Percentiles rank a stretch among this genome's conserved stretches.
phyloP scores from a whole-genome alignment of 2,797 vertebrate species.

The Leucoraja ocellata region DNA sequence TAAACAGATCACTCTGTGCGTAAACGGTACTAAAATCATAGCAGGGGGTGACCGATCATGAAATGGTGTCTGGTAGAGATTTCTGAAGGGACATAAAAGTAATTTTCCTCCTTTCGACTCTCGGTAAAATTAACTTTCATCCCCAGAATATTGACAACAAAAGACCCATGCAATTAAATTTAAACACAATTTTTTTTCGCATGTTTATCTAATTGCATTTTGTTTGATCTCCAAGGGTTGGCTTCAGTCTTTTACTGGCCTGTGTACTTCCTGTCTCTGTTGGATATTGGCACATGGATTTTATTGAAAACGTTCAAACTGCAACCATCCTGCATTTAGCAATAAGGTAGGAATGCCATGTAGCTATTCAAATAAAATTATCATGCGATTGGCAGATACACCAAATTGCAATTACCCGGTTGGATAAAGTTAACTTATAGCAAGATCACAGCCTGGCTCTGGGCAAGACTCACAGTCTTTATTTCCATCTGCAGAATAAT shows the following conservation, averaged over 20 bases:
- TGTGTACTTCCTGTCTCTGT: slow-evolving; percentile 3
- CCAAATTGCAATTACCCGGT: not conserved
- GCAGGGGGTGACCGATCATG: no score
- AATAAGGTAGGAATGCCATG: not conserved
- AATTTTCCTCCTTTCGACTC: no score
- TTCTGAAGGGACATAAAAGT: no score
- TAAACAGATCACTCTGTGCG: no score
- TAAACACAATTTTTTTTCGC: not conserved
- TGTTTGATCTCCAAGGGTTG: not conserved
- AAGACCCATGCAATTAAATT: no score
- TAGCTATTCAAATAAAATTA: not conserved
- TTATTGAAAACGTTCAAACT: not conserved
- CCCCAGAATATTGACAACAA: no score
- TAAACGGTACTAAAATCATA: no score
- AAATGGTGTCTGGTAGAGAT: no score
- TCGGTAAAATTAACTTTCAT: no score
- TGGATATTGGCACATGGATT: not conserved
- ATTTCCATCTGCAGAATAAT: not conserved
- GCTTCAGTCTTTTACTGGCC: not conserved
- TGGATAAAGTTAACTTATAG: not conserved
- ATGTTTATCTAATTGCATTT: not conserved
- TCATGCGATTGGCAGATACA: not conserved
- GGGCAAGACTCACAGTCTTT: not conserved
- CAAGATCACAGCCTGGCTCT: not conserved
- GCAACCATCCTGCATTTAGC: not conserved